phyloP scores from a whole-genome alignment of 37 sponge, comb jelly and placozoan species.

The Cliona cf. orientalis region DNA sequence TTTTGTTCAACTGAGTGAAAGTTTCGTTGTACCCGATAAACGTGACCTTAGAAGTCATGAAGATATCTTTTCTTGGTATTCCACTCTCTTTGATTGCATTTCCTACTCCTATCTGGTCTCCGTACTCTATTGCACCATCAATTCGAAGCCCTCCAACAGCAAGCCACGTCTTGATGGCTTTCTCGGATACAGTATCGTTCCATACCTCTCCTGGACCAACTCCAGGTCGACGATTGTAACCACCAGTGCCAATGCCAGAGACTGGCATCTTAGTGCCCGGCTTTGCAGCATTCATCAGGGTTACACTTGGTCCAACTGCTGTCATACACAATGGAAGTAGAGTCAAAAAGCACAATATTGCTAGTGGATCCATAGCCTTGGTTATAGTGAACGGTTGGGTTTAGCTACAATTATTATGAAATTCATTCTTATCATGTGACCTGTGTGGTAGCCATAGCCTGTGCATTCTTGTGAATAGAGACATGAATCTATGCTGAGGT shows the following conservation, averaged over 20 bases:
- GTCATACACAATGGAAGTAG: background rate
- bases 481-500: too few relatives aligned
- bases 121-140: constrained; percentile 8
- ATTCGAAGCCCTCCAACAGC: constrained; percentile 16
- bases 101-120: constrained; percentile 15
- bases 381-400: too few relatives aligned
- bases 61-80: constrained; percentile 36
- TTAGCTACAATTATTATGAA: too few relatives aligned
- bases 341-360: too few relatives aligned
- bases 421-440: too few relatives aligned
- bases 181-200: constrained; percentile 28
- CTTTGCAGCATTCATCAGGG: constrained; percentile 26
- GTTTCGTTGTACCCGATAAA: constrained; percentile 35
- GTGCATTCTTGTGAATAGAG: too few relatives aligned
- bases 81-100: constrained; percentile 4
- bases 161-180: constrained; percentile 25
- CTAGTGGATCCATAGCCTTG: too few relatives aligned
- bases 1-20: background rate
- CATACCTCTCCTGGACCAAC: constrained; percentile 12
- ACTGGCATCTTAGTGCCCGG: constrained; percentile 32
- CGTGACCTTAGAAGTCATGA: constrained; percentile 35
- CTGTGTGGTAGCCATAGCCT: too few relatives aligned
- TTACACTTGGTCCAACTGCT: constrained; percentile 18
- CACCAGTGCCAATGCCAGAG: constrained; percentile 29
- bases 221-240: background rate